These are phyloP conservation scores for Apis dorsata DNA, from an alignment of 1,140 invertebrate genomes.

Conservation along the genomic window DNA sequence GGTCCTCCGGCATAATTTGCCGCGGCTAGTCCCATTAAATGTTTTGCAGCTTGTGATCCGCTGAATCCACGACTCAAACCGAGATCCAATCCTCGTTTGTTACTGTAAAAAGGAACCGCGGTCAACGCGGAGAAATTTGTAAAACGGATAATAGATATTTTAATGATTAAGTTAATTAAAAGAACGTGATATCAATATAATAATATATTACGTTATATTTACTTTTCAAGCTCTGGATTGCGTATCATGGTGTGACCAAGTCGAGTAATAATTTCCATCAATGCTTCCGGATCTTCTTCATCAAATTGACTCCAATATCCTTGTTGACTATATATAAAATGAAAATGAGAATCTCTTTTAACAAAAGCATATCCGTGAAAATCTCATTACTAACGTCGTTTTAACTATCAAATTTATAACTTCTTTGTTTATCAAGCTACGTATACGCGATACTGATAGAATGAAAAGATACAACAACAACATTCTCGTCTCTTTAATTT, in stretches of 20 bases:
- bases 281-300: constrained; percentile 79
- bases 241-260: constrained; percentile 74
- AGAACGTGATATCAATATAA: neutral
- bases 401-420: constrained; percentile 11
- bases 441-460: neutral
- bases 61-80: constrained; percentile 92
- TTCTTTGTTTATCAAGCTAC: neutral
- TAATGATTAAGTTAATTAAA: no score
- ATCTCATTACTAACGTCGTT: neutral
- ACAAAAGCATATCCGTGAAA: neutral
- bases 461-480: constrained; percentile 18
- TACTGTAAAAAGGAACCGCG: constrained; percentile 78
- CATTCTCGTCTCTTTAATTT: constrained; percentile 31
- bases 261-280: constrained; percentile 77
- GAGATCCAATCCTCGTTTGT: constrained; percentile 89
- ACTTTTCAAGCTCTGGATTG: constrained; percentile 82
- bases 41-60: constrained; percentile 92
- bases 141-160: no score
- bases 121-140: neutral
- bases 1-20: constrained; percentile 93
- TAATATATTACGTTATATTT: constrained; percentile 60
- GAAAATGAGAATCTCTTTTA: neutral
- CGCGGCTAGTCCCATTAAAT: constrained; percentile 92
- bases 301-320: constrained; percentile 71
- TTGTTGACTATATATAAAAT: constrained; percentile 35